Evolutionary conservation across 2,888 invertebrate species (phyloP).

Genomic region (Cerceris ruficornis): DNA sequence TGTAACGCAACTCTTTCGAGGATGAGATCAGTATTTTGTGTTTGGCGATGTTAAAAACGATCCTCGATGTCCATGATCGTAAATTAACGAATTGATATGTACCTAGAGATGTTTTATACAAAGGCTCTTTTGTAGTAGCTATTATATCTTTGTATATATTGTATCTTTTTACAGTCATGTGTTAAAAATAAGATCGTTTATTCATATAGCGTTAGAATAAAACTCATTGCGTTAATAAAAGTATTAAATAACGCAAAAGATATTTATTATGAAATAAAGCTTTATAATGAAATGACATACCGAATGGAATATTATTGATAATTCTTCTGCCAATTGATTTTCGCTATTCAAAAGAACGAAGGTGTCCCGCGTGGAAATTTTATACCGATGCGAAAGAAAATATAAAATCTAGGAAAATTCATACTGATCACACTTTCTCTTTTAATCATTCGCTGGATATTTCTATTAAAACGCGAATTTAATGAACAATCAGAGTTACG

Average conservation of each 20-base stretch:
- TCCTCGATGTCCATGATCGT: background rate
- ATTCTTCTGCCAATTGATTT: too few species aligned
- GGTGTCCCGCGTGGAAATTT: too few species aligned
- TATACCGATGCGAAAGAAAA: too few species aligned
- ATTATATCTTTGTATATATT: slow-evolving; percentile 39
- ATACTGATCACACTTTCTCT: too few species aligned
- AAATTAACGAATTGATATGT: background rate
- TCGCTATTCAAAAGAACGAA: too few species aligned
- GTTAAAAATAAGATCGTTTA: slow-evolving; percentile 38
- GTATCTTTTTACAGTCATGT: slow-evolving; percentile 38
- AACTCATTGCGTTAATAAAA: background rate
- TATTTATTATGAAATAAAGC: slow-evolving; percentile 43
- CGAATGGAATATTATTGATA: too few species aligned
- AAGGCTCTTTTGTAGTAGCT: slow-evolving; percentile 23
- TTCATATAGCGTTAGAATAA: slow-evolving; percentile 30
- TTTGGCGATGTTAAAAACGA: slow-evolving; percentile 10
- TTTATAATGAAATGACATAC: slow-evolving; percentile 18
- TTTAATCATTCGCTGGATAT: too few species aligned
- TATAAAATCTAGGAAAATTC: too few species aligned
- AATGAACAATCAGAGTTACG: too few species aligned
- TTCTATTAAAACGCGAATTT: too few species aligned
- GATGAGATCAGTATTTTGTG: slow-evolving; percentile 33
- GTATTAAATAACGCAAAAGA: slow-evolving; percentile 11
- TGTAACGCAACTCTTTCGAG: background rate
- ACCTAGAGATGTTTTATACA: slow-evolving; percentile 16